Conservation (phyloP, 2,113 vertebrate genomes). For the Clinocottus analis region DNA sequence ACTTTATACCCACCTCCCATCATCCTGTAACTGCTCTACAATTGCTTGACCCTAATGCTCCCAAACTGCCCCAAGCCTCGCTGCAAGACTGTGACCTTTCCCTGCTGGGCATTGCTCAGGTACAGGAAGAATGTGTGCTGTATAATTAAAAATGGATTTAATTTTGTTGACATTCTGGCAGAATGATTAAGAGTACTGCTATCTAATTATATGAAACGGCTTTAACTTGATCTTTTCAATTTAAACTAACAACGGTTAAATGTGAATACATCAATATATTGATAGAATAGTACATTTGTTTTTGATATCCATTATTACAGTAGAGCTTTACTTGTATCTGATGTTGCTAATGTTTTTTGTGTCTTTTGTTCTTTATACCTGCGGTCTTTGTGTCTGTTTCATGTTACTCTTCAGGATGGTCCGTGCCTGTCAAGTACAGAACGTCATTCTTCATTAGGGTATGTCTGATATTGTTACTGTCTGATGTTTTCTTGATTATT, state of each 20-base stretch:
- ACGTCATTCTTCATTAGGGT: constrained; percentile 78
- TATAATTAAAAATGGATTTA: constrained; percentile 18
- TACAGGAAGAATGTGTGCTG: constrained; percentile 72
- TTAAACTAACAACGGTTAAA: constrained; percentile 52
- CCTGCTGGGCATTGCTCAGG: constrained; percentile 82
- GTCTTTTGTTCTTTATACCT: constrained; percentile 55
- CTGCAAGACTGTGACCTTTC: constrained; percentile 83
- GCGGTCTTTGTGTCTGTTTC: constrained; percentile 36
- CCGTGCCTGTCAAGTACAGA: constrained; percentile 70
- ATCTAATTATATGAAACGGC: constrained; percentile 32
- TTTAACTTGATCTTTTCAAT: constrained; percentile 33
- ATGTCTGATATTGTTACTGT: constrained; percentile 55
- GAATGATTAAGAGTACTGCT: constrained; percentile 21
- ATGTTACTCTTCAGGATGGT: constrained; percentile 74
- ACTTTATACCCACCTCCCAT: constrained; percentile 75
- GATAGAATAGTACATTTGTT: constrained; percentile 8
- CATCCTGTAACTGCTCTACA: constrained; percentile 75
- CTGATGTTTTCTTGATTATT: neutral
- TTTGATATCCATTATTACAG: constrained; percentile 3
- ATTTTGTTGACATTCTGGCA: constrained; percentile 22
- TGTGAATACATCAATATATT: constrained; percentile 14
- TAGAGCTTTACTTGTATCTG: constrained; percentile 17
- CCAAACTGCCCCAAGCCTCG: constrained; percentile 77
- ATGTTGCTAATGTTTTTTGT: constrained; percentile 43
- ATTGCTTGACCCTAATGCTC: constrained; percentile 79